Evolutionary conservation across 2,797 vertebrate species (phyloP).

Genomic region (Pangasius sanitwongsei): DNA sequence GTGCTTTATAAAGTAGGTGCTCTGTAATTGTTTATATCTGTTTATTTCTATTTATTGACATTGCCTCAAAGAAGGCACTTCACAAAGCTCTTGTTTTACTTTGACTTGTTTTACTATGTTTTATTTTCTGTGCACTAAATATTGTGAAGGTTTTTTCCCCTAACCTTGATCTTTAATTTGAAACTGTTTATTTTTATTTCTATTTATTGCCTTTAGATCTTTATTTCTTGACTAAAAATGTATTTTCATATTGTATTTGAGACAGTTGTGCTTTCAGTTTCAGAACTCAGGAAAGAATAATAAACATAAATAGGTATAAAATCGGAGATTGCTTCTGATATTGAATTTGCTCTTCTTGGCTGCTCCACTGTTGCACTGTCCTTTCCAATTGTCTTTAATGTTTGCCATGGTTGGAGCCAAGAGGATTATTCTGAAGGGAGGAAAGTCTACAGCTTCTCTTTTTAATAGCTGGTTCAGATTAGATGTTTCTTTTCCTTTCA

Average conservation of each 20-base stretch:
- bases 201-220: not conserved
- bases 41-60: not conserved
- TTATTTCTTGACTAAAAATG: not conserved
- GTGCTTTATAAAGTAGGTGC: not conserved
- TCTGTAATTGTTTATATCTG: not conserved
- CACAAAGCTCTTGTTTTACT: not conserved
- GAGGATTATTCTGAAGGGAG: not conserved
- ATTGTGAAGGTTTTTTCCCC: not conserved
- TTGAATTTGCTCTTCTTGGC: not conserved
- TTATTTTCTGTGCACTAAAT: not conserved
- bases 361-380: not conserved
- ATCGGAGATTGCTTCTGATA: not conserved
- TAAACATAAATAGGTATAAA: not conserved
- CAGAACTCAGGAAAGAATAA: not conserved
- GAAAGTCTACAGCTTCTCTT: not conserved
- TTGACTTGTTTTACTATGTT: not conserved
- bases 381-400: not conserved
- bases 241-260: not conserved
- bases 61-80: not conserved
- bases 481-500: not conserved
- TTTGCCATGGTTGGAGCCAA: not conserved
- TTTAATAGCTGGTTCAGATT: not conserved
- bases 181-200: not conserved
- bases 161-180: not conserved
- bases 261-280: not conserved